Evolutionary conservation across 2,888 invertebrate species (phyloP).

Genomic region (Ectobius pallidus): DNA sequence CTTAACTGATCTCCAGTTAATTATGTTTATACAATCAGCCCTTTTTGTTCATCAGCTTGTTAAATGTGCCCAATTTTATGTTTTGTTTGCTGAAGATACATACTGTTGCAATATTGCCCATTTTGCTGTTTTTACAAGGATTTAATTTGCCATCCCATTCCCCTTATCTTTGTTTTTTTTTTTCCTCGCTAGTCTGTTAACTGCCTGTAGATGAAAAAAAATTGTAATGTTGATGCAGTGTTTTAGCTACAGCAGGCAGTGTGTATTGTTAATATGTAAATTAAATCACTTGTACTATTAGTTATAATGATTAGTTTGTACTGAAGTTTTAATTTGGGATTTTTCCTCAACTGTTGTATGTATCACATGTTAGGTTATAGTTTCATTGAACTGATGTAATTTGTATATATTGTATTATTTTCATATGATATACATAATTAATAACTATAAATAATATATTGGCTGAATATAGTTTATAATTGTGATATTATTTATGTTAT

Average conservation of each 20-base stretch:
- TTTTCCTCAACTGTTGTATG: conserved; percentile 8
- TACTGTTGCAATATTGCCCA: no score
- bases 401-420: conserved; percentile 32
- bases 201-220: conserved; percentile 21
- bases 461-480: conserved; percentile 22
- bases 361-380: conserved; percentile 14
- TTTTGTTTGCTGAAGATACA: no score
- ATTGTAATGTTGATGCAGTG: conserved; percentile 13
- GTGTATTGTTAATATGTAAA: conserved; percentile 27
- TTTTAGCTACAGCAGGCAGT: conserved; percentile 25
- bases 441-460: conserved; percentile 27
- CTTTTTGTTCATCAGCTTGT: no score
- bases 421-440: conserved; percentile 27
- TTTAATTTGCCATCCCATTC: no score
- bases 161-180: no score
- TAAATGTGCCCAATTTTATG: no score
- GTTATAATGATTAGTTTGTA: not conserved
- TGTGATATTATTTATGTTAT: not conserved
- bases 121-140: no score
- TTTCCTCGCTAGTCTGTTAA: conserved; percentile 21
- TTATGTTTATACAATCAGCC: no score
- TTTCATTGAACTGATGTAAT: conserved; percentile 23
- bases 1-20: no score
- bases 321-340: not conserved
- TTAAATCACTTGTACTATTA: not conserved